Percentiles rank a stretch among this genome's conserved stretches.
These are phyloP conservation scores for Thecophora atra DNA, from an alignment of 2,888 invertebrate species.

Conservation along the genomic window DNA sequence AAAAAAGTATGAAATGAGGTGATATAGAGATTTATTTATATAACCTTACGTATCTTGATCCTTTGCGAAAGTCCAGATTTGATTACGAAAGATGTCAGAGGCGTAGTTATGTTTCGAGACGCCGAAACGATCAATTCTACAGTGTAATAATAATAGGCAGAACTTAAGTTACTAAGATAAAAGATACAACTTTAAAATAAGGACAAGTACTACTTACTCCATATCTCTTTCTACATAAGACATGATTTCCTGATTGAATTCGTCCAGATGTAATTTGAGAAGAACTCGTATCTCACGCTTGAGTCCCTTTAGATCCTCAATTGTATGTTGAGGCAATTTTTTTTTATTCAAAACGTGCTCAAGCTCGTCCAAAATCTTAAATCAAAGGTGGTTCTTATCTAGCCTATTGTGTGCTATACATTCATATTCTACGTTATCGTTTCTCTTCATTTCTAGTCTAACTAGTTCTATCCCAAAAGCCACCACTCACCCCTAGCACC, in stretches of 20 bases:
- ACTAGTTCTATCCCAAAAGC: too few relatives aligned
- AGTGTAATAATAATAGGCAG: too few relatives aligned
- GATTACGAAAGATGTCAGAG: slow-evolving; percentile 62
- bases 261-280: slow-evolving; percentile 61
- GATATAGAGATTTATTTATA: neutral
- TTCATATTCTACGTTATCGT: too few relatives aligned
- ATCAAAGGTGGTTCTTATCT: neutral
- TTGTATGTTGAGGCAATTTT: slow-evolving; percentile 50
- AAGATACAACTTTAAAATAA: too few relatives aligned
- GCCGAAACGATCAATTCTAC: slow-evolving; percentile 60
- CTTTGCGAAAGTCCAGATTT: slow-evolving; percentile 62
- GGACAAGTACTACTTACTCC: too few relatives aligned
- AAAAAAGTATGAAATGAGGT: neutral
- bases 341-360: slow-evolving; percentile 56
- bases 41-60: slow-evolving; percentile 59
- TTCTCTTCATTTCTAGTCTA: too few relatives aligned
- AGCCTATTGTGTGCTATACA: too few relatives aligned
- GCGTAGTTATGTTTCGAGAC: slow-evolving; percentile 61
- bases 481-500: slow-evolving; percentile 58
- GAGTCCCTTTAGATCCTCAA: slow-evolving; percentile 56
- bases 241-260: slow-evolving; percentile 64
- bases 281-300: slow-evolving; percentile 62
- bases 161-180: too few relatives aligned
- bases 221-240: slow-evolving; percentile 66
- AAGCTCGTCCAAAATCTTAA: slow-evolving; percentile 60